Percentiles rank a stretch among this genome's conserved stretches.
Evolutionary conservation across 2,888 invertebrate species (phyloP).

Genomic region (Calliopum simillimum): DNA sequence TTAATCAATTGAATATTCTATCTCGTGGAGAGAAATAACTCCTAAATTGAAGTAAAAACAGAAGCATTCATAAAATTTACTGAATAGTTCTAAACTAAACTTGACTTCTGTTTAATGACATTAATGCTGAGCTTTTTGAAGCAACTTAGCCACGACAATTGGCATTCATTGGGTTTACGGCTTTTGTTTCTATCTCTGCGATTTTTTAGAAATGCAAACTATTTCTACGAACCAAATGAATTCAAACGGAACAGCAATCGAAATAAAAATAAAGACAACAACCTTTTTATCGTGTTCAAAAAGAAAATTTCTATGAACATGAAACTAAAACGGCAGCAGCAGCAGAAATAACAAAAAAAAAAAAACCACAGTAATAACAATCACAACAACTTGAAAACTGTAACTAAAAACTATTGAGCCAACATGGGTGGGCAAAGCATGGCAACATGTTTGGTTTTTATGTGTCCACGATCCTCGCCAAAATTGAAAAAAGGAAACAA

Average conservation of each 20-base stretch:
- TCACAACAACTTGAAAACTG: conserved; percentile 45
- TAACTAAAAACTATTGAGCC: conserved; percentile 51
- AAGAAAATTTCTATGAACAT: conserved; percentile 47
- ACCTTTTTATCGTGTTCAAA: conserved; percentile 31
- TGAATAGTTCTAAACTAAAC: too few species aligned
- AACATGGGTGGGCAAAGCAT: conserved; percentile 53
- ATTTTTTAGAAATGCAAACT: conserved; percentile 22
- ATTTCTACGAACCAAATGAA: conserved; percentile 34
- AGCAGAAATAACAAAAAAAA: neutral
- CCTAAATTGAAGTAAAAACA: too few species aligned
- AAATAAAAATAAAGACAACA: neutral
- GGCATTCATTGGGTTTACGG: conserved; percentile 11
- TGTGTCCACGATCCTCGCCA: conserved; percentile 11
- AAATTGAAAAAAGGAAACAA: neutral
- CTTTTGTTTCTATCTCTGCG: neutral
- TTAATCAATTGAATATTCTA: too few species aligned
- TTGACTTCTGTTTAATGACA: conserved; percentile 38
- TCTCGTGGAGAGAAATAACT: too few species aligned
- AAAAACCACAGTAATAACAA: conserved; percentile 41
- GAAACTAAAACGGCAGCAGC: conserved; percentile 34
- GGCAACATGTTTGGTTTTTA: conserved; percentile 27
- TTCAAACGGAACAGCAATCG: conserved; percentile 6
- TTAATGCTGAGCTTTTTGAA: neutral
- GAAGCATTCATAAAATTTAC: too few species aligned
- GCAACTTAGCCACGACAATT: neutral